Conservation (phyloP, 2,797 vertebrate genomes). For the Crypturellus tataupa region DNA sequence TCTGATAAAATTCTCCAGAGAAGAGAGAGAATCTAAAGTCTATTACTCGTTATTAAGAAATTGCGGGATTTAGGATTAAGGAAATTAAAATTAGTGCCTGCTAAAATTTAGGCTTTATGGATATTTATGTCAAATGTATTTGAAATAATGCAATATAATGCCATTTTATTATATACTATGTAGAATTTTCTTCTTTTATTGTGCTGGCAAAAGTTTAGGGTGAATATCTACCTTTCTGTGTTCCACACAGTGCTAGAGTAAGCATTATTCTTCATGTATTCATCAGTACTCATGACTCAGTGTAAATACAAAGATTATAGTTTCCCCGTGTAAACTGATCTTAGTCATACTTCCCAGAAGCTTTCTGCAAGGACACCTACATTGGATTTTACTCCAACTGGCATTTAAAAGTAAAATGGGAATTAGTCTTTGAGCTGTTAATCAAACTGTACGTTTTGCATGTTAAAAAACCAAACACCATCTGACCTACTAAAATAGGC, state of each 20-base stretch:
- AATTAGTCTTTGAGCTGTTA: not conserved
- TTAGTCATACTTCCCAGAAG: not conserved
- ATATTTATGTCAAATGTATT: not conserved
- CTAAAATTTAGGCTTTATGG: not conserved
- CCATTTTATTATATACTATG: not conserved
- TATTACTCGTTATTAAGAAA: not conserved
- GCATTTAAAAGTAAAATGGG: not conserved
- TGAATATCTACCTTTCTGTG: not conserved
- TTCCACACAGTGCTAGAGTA: not conserved
- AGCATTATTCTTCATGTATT: fast-evolving
- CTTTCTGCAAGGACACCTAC: not conserved
- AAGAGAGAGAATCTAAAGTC: not conserved
- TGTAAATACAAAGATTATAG: not conserved
- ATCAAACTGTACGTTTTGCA: not conserved
- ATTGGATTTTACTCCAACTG: not conserved
- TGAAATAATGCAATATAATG: not conserved
- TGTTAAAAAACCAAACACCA: not conserved
- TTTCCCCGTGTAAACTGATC: not conserved
- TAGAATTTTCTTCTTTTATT: not conserved
- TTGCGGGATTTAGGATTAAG: not conserved
- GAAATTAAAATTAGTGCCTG: not conserved
- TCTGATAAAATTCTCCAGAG: slow-evolving; percentile 20
- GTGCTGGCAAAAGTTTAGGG: not conserved
- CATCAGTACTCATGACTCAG: not conserved
- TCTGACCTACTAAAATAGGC: not conserved